Evolutionary conservation across 2,113 vertebrate genomes (phyloP), one percentile per base, ranked within the genome.

Genomic region (Acanthisitta chloris): DNA sequence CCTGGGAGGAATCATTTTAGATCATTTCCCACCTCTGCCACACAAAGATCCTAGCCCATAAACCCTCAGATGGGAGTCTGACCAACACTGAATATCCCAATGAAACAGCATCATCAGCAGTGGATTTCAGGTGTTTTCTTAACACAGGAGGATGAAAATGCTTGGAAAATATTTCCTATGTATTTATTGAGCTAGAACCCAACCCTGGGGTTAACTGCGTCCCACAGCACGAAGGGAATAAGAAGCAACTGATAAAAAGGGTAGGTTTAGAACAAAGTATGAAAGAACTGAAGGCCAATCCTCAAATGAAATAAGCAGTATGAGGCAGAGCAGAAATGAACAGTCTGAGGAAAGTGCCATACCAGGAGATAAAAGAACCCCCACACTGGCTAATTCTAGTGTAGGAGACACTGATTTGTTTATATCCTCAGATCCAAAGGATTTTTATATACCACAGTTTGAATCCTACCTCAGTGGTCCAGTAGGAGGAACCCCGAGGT

Each of bases 361-460:
- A 11, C 8, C 29, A 34, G 49, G 7, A 33, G 7, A 43, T 2
- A 42, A 64, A 65, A 58, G 25, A 84, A 9, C 19, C 17, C 45
- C 17, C 36, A 21, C 17, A 28, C 2, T 8, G 10, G 1, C 20
- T 0, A 2, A 52, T 45, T 38, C 51, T 17, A 5, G 3, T 0
- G 1, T 6, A 5, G 21, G 24, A 81, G 7, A 2, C 49, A 10
- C 24, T 4, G 15, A 10, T 11, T 61, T 55, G 25, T 80, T 57
- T 23, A 3, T 20, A 51, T 5, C 51, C 2, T 6, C 16, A 21
- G 10, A 2, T 17, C 57, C 25, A 65, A 55, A 79, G 28, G 1
- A n/a, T 4, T 31, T 72, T 79, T 8, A 34, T 28, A 17, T 29
- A 26, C 9, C 20, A 29, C 66, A n/a, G 11, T 5, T 80, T 38